A percentile compares a stretch with the other conserved stretches of the same genome.
phyloP scores from a whole-genome alignment of 2,888 invertebrate species.

The Melanargia galathea region DNA sequence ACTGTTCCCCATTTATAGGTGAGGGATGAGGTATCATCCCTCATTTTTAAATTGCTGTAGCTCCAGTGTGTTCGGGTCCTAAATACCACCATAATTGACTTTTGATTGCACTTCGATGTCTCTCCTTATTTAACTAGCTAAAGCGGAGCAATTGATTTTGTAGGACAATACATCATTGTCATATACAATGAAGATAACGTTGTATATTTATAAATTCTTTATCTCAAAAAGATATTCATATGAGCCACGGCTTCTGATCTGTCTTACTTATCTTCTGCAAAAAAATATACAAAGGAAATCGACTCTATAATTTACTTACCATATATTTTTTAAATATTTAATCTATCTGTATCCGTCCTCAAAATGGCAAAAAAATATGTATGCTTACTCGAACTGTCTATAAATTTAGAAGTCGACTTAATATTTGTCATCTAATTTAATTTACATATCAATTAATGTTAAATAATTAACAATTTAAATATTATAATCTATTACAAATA shows the following conservation, averaged over 20 bases:
- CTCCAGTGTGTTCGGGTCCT: neutral
- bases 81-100: slow-evolving; percentile 79
- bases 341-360: too few species aligned
- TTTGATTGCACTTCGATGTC: slow-evolving; percentile 71
- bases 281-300: neutral
- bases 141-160: slow-evolving; percentile 60
- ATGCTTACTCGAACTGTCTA: too few species aligned
- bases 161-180: slow-evolving; percentile 46
- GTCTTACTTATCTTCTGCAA: slow-evolving; percentile 11
- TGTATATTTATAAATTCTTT: slow-evolving; percentile 19
- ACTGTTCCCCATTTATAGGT: too few species aligned
- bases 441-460: neutral
- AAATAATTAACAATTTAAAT: slow-evolving; percentile 5
- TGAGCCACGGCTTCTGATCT: slow-evolving; percentile 8
- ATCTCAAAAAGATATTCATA: slow-evolving; percentile 16
- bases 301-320: neutral
- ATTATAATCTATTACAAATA: neutral
- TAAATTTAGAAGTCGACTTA: too few species aligned
- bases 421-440: neutral
- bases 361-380: too few species aligned
- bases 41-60: neutral
- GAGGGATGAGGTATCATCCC: too few species aligned
- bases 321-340: too few species aligned
- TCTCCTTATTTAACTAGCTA: slow-evolving; percentile 65
- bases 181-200: slow-evolving; percentile 33